These are phyloP conservation scores for Pseudomyrmex flavicornis DNA, from an alignment of 1,140 invertebrate genomes.

Conservation along the genomic window DNA sequence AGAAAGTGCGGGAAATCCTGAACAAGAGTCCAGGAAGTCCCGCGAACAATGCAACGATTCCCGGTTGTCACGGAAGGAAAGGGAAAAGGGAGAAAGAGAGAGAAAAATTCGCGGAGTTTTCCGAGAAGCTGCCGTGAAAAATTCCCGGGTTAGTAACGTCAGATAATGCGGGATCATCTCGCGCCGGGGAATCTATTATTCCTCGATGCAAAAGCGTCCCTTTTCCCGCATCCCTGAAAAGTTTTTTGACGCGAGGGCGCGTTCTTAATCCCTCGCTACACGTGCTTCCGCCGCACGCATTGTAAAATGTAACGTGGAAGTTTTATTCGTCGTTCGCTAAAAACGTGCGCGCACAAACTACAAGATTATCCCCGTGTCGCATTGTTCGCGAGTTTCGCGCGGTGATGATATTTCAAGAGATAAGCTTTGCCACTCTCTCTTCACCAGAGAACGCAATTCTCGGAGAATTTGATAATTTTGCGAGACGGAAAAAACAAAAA, in stretches of 20 bases:
- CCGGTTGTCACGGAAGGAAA: slow-evolving; percentile 32
- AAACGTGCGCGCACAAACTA: background rate
- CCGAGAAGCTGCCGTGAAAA: slow-evolving; percentile 47
- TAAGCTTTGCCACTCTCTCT: background rate
- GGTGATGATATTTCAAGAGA: background rate
- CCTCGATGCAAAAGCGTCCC: slow-evolving; percentile 56
- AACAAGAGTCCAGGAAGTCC: background rate
- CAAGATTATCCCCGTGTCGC: background rate
- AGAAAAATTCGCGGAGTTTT: slow-evolving; percentile 54
- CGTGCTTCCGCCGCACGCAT: slow-evolving; percentile 23
- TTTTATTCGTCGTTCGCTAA: background rate
- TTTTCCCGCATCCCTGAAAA: slow-evolving; percentile 47
- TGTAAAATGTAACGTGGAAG: background rate
- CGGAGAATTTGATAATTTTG: too few relatives aligned
- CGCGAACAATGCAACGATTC: slow-evolving; percentile 58
- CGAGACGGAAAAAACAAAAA: background rate
- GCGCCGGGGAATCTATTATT: slow-evolving; percentile 65
- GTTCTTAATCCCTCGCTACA: slow-evolving; percentile 39
- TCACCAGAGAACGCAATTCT: too few relatives aligned
- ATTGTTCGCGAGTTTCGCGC: background rate
- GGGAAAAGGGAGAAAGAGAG: background rate
- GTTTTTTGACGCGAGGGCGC: slow-evolving; percentile 14
- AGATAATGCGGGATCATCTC: slow-evolving; percentile 69
- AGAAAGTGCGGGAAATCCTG: slow-evolving; percentile 31
- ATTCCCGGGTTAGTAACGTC: slow-evolving; percentile 45